These are phyloP conservation scores for Bursaphelenchus mucronatus DNA, from an alignment of 1,140 invertebrate species.

Conservation along the genomic window DNA sequence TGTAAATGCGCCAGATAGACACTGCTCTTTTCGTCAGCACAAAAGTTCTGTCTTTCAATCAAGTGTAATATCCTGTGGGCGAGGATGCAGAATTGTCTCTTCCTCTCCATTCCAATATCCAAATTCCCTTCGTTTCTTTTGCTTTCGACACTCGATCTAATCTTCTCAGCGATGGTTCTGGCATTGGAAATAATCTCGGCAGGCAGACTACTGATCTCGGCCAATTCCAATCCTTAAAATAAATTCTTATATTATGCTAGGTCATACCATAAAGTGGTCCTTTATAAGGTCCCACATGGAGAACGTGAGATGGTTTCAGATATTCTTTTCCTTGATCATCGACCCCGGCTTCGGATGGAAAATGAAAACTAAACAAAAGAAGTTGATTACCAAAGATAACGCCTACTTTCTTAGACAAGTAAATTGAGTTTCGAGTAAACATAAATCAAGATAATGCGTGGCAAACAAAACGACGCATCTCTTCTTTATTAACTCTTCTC, in stretches of 20 bases:
- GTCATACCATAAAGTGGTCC: slow-evolving; percentile 43
- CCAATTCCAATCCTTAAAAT: slow-evolving; percentile 39
- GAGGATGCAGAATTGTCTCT: background rate
- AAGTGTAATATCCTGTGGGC: slow-evolving; percentile 4
- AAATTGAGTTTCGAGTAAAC: slow-evolving; percentile 29
- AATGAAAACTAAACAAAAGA: slow-evolving; percentile 43
- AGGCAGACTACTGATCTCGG: slow-evolving; percentile 38
- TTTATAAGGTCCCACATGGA: slow-evolving; percentile 34
- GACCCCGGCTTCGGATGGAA: slow-evolving; percentile 10
- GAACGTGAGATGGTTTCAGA: slow-evolving; percentile 30
- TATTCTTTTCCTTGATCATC: slow-evolving; percentile 21
- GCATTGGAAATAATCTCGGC: slow-evolving; percentile 17
- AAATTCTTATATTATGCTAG: slow-evolving; percentile 20
- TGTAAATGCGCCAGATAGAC: background rate
- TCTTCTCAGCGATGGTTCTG: slow-evolving; percentile 11
- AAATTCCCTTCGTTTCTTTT: slow-evolving; percentile 5
- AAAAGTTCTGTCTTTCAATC: background rate
- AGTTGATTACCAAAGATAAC: background rate
- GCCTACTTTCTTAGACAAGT: slow-evolving; percentile 36
- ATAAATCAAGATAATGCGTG: slow-evolving; percentile 47
- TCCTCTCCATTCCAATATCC: background rate
- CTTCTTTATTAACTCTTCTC: slow-evolving; percentile 30
- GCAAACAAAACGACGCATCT: slow-evolving; percentile 48
- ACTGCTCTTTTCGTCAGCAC: background rate
- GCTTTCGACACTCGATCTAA: slow-evolving; percentile 11